Evolutionary conservation across 2,888 invertebrate genomes (phyloP).

Genomic region (Volucella zonaria): DNA sequence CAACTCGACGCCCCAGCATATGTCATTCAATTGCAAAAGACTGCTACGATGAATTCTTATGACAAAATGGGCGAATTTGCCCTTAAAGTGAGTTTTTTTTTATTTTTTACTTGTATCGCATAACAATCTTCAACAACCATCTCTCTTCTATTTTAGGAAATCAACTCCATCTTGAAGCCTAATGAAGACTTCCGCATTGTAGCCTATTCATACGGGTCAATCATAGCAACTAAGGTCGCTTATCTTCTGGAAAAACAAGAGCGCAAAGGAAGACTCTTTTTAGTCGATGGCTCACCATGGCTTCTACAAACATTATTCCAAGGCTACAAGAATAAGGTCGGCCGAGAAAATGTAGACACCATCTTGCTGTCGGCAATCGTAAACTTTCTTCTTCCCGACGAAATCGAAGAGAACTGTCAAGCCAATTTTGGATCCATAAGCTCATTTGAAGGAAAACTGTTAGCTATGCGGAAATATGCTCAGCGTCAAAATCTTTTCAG

Average conservation of each 20-base stretch:
- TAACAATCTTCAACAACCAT: background rate
- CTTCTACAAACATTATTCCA: slow-evolving; percentile 84
- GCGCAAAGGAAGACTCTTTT: slow-evolving; percentile 85
- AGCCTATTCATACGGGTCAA: slow-evolving; percentile 94
- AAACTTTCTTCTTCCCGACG: slow-evolving; percentile 79
- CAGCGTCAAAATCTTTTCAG: slow-evolving; percentile 82
- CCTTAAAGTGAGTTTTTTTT: slow-evolving; percentile 77
- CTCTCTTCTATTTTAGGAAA: slow-evolving; percentile 83
- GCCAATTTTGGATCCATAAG: slow-evolving; percentile 83
- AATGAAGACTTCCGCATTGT: slow-evolving; percentile 88
- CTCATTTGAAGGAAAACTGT: slow-evolving; percentile 85
- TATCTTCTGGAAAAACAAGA: slow-evolving; percentile 87
- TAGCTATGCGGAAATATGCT: slow-evolving; percentile 83
- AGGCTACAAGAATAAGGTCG: slow-evolving; percentile 76
- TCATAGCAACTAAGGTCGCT: slow-evolving; percentile 90
- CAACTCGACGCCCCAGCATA: slow-evolving; percentile 76
- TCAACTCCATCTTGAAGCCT: slow-evolving; percentile 84
- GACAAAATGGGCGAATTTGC: slow-evolving; percentile 77
- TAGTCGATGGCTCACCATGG: slow-evolving; percentile 92
- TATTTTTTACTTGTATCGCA: background rate
- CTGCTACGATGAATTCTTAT: slow-evolving; percentile 76
- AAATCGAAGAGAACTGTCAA: slow-evolving; percentile 78
- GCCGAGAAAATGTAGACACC: slow-evolving; percentile 79
- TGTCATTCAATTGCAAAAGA: slow-evolving; percentile 79
- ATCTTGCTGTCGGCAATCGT: slow-evolving; percentile 78